These are phyloP conservation scores for Gouania willdenowi DNA, from an alignment of 2,797 vertebrate genomes.

Conservation along the genomic window DNA sequence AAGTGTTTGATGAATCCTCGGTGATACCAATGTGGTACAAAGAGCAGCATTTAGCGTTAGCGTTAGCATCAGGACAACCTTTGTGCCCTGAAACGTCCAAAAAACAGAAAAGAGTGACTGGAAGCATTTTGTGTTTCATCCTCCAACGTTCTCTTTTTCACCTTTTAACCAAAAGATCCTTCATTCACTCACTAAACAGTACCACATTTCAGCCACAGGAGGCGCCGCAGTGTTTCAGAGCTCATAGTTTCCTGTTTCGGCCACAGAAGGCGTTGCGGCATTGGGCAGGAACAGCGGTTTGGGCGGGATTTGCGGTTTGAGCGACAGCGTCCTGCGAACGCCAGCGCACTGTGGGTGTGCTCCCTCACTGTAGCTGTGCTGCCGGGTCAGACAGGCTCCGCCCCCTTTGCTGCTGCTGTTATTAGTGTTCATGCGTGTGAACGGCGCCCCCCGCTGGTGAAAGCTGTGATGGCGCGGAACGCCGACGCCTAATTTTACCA, in stretches of 20 bases:
- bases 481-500: constrained; percentile 68
- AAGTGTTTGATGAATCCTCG: no score
- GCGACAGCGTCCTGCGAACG: constrained; percentile 70
- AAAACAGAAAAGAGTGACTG: no score
- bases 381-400: constrained; percentile 68
- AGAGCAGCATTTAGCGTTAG: neutral
- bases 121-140: no score
- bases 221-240: constrained; percentile 55
- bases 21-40: constrained; percentile 51
- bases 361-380: constrained; percentile 78
- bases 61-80: no score
- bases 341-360: constrained; percentile 53
- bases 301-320: constrained; percentile 73
- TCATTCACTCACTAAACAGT: no score
- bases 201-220: no score
- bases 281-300: constrained; percentile 71
- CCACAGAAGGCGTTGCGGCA: constrained; percentile 39
- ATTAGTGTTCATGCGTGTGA: constrained; percentile 69
- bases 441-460: constrained; percentile 47
- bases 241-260: constrained; percentile 58
- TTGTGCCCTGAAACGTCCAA: no score
- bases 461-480: constrained; percentile 73
- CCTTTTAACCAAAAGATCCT: no score
- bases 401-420: constrained; percentile 52
- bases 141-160: no score